These are phyloP conservation scores for Cremastobaeus sp. DNA, from an alignment of 2,888 invertebrate genomes.

Conservation along the genomic window DNA sequence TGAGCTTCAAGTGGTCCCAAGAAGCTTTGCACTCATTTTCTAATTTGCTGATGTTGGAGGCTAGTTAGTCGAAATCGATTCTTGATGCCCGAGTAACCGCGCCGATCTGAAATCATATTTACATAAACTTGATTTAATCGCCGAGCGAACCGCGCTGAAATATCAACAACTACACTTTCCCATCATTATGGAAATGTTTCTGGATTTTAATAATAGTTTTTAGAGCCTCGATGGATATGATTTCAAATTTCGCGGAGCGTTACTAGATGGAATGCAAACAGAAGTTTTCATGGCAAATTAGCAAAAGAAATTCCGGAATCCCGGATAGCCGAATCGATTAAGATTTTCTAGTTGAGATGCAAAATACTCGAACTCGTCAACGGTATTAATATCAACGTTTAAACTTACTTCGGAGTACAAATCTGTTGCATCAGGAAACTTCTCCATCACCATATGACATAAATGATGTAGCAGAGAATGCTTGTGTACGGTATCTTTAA, in stretches of 20 bases:
- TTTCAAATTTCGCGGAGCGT: no score
- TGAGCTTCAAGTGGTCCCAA: slow-evolving; percentile 96
- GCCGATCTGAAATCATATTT: slow-evolving; percentile 82
- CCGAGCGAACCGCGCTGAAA: slow-evolving; percentile 13
- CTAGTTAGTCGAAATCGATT: slow-evolving; percentile 96
- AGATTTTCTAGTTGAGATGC: slow-evolving; percentile 3
- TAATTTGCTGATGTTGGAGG: slow-evolving; percentile 90
- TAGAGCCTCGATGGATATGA: no score
- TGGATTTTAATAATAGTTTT: slow-evolving; percentile 19
- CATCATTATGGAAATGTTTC: slow-evolving; percentile 27
- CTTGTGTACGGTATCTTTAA: slow-evolving; percentile 99
- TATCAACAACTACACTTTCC: slow-evolving; percentile 19
- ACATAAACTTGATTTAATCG: slow-evolving; percentile 43
- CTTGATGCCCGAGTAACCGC: slow-evolving; percentile 94
- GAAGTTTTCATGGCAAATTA: no score
- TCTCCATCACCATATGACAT: slow-evolving; percentile 98
- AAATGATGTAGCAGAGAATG: slow-evolving; percentile 98
- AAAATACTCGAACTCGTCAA: slow-evolving; percentile 1
- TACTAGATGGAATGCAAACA: no score
- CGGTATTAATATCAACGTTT: slow-evolving; percentile 16
- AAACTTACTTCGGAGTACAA: slow-evolving; percentile 94
- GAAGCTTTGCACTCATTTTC: slow-evolving; percentile 98
- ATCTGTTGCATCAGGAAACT: slow-evolving; percentile 96
- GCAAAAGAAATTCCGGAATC: no score
- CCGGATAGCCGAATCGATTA: no score